phyloP scores from a whole-genome alignment of 2,113 vertebrate genomes.

The Poeciliopsis retropinna region DNA sequence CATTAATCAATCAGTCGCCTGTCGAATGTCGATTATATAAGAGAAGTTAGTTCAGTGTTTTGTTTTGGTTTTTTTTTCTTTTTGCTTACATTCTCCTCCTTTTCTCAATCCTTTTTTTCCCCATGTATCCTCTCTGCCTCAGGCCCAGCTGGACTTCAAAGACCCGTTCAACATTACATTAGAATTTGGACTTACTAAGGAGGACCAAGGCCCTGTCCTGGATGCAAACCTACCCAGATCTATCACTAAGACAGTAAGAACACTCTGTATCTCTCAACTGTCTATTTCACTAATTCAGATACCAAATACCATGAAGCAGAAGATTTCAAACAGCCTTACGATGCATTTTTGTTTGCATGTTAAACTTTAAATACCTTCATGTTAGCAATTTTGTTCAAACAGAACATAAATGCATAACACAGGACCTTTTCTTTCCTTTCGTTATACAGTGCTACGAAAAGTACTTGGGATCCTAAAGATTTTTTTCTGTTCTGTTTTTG shows the following conservation, averaged over 20 bases:
- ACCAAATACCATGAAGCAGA: slow-evolving; percentile 9
- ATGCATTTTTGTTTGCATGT: not conserved
- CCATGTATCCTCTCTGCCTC: not conserved
- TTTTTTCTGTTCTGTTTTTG: not conserved
- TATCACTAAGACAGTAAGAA: slow-evolving; percentile 89
- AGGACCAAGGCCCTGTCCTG: slow-evolving; percentile 89
- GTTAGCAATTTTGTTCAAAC: no score
- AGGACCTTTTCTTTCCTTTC: not conserved
- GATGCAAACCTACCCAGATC: slow-evolving; percentile 86
- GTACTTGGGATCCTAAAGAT: not conserved
- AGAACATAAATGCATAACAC: no score
- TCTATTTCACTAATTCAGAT: not conserved
- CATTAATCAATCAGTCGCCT: not conserved
- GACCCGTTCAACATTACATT: slow-evolving; percentile 90
- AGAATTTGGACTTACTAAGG: slow-evolving; percentile 86
- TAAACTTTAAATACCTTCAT: no score
- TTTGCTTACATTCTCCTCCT: not conserved
- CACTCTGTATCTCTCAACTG: not conserved
- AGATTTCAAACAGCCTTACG: not conserved
- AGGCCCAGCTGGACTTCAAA: slow-evolving; percentile 93
- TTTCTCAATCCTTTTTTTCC: not conserved
- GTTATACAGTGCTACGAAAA: not conserved
- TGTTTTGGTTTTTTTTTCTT: no score
- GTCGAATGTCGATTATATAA: not conserved
- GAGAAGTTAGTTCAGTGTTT: not conserved